phyloP scores from a whole-genome alignment of 2,797 vertebrate genomes.

The Spatula clypeata region DNA sequence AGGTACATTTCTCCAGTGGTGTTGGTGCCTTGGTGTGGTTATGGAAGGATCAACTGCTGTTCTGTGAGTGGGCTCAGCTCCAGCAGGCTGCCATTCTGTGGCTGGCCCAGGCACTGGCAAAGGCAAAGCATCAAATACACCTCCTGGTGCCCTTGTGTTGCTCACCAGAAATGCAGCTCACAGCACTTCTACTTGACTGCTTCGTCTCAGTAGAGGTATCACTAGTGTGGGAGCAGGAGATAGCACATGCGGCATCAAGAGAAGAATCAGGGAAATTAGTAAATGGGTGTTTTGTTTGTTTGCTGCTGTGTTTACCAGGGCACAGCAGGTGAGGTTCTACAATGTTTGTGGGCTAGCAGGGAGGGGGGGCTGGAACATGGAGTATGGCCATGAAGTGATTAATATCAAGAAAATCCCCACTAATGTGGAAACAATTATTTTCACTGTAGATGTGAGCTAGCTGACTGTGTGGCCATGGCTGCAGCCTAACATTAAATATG shows the following conservation, averaged over 20 bases:
- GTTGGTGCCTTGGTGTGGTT: not conserved
- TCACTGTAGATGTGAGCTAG: not conserved
- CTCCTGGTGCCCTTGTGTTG: not conserved
- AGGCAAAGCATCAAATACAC: not conserved
- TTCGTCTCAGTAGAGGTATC: not conserved
- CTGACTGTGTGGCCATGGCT: constrained; percentile 28
- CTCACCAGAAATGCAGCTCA: rapidly evolving
- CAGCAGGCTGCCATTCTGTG: not conserved
- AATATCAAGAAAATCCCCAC: not conserved
- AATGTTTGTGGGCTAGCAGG: not conserved
- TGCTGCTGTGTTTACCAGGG: not conserved
- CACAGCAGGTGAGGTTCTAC: not conserved
- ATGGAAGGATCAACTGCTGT: not conserved
- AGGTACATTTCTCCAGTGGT: not conserved
- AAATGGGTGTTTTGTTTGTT: not conserved
- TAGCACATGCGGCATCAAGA: not conserved
- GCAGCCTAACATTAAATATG: constrained; percentile 55
- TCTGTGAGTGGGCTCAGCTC: not conserved
- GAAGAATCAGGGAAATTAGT: not conserved
- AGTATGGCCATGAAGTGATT: not conserved
- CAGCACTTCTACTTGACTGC: not conserved
- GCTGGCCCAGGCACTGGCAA: not conserved
- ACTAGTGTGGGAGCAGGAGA: not conserved
- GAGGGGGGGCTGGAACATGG: not conserved
- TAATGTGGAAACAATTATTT: constrained; percentile 24